These are phyloP conservation scores for Drosophila saltans DNA, from an alignment of 1,140 invertebrate genomes.

Conservation along the genomic window DNA sequence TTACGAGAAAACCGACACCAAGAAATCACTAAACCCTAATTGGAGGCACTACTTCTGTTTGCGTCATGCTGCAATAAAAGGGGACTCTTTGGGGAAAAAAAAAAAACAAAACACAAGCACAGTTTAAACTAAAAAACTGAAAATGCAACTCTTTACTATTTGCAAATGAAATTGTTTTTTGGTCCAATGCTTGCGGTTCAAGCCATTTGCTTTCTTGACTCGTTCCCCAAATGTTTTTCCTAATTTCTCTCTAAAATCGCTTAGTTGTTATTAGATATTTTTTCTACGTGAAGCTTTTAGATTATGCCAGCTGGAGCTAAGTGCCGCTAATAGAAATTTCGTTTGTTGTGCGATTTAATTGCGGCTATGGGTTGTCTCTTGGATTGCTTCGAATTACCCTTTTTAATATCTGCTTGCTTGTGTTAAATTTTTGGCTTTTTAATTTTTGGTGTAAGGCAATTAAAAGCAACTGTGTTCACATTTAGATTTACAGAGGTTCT, in stretches of 20 bases:
- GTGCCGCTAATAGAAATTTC: conserved; percentile 80
- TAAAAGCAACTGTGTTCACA: conserved; percentile 40
- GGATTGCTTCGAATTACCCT: neutral
- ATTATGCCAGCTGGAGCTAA: conserved; percentile 74
- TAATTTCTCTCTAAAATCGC: conserved; percentile 72
- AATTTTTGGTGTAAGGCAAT: conserved; percentile 36
- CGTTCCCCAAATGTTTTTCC: conserved; percentile 27
- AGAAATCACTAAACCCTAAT: conserved; percentile 45
- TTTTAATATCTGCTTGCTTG: conserved; percentile 40
- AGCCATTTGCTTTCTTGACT: conserved; percentile 49
- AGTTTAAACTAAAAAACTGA: conserved; percentile 32
- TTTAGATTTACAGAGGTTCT: neutral
- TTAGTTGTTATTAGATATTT: conserved; percentile 78
- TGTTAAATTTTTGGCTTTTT: conserved; percentile 7
- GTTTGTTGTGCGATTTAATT: conserved; percentile 70
- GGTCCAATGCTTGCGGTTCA: conserved; percentile 45
- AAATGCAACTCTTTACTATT: conserved; percentile 43
- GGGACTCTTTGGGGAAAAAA: conserved; percentile 11
- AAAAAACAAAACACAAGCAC: neutral
- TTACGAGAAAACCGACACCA: conserved; percentile 40
- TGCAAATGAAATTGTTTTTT: conserved; percentile 63
- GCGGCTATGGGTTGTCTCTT: conserved; percentile 25
- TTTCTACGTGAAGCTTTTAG: conserved; percentile 31
- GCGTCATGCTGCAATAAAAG: conserved; percentile 37
- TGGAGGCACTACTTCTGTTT: conserved; percentile 35